phyloP scores from a whole-genome alignment of 2,888 invertebrate species.

The Orthosia cruda region DNA sequence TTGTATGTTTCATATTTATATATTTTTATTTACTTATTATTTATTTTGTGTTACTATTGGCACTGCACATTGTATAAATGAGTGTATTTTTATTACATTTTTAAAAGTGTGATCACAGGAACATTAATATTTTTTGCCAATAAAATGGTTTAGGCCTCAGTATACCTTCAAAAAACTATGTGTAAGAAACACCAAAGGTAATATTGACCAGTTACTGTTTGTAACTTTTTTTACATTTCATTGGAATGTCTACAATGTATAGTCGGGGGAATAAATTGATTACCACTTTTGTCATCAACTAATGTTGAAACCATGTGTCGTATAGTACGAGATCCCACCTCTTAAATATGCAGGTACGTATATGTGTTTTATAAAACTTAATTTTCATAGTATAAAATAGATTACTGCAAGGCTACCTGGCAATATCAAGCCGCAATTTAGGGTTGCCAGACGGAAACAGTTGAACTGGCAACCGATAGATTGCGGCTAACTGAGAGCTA shows the following conservation, averaged over 20 bases:
- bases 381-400: too few species aligned
- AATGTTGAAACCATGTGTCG: neutral
- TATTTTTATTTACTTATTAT: neutral
- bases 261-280: neutral
- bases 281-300: neutral
- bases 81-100: neutral
- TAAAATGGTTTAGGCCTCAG: neutral
- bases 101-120: constrained; percentile 3
- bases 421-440: too few species aligned
- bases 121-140: neutral
- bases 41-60: constrained; percentile 24
- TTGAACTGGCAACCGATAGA: too few species aligned
- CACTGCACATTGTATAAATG: constrained; percentile 19
- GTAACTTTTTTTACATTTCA: constrained; percentile 2
- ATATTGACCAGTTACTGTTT: neutral
- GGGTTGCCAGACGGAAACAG: too few species aligned
- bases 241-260: constrained; percentile 7
- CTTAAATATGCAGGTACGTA: too few species aligned
- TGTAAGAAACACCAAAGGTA: neutral
- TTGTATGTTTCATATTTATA: neutral
- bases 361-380: too few species aligned
- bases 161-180: neutral
- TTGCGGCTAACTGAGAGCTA: too few species aligned
- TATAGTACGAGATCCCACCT: neutral
- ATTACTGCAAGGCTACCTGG: too few species aligned